Conservation (phyloP, 2,888 invertebrate genomes). For the Melangyna quadrimaculata region DNA sequence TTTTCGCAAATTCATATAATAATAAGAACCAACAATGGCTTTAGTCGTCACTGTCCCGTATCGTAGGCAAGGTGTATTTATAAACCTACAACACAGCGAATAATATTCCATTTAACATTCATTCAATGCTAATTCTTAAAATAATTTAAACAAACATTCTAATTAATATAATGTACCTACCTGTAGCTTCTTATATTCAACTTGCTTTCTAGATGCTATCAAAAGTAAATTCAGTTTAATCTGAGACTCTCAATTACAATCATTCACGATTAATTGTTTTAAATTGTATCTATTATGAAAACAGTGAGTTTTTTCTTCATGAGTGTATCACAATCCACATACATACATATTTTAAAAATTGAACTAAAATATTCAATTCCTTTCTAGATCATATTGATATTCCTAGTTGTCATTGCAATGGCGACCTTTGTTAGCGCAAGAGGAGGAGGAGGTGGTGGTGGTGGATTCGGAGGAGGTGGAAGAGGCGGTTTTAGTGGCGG, state of each 20-base stretch:
- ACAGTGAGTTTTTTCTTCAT: not conserved
- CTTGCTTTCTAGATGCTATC: not conserved
- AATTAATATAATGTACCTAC: slow-evolving; percentile 31
- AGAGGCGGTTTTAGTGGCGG: slow-evolving; percentile 43
- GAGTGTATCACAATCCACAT: not conserved
- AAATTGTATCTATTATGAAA: not conserved
- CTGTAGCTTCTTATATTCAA: not conserved
- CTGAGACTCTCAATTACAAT: not conserved
- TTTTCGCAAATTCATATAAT: too few species aligned
- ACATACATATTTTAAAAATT: not conserved
- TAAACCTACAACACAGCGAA: too few species aligned
- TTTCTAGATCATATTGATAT: not conserved
- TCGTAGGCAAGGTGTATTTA: too few species aligned
- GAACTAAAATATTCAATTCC: not conserved
- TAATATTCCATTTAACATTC: slow-evolving; percentile 1
- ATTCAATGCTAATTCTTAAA: slow-evolving; percentile 38
- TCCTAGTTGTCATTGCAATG: not conserved
- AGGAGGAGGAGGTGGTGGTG: slow-evolving; percentile 8
- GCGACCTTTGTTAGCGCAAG: slow-evolving; percentile 37
- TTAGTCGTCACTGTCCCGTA: too few species aligned
- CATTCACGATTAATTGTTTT: not conserved
- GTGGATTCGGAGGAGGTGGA: slow-evolving; percentile 31
- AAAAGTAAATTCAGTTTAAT: slow-evolving; percentile 3
- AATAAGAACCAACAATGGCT: too few species aligned
- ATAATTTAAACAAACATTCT: slow-evolving; percentile 37